Percentiles rank a stretch among this genome's conserved stretches.
These are phyloP conservation scores for Ciconia stormi DNA, from an alignment of 2,113 vertebrate species.

Conservation along the genomic window DNA sequence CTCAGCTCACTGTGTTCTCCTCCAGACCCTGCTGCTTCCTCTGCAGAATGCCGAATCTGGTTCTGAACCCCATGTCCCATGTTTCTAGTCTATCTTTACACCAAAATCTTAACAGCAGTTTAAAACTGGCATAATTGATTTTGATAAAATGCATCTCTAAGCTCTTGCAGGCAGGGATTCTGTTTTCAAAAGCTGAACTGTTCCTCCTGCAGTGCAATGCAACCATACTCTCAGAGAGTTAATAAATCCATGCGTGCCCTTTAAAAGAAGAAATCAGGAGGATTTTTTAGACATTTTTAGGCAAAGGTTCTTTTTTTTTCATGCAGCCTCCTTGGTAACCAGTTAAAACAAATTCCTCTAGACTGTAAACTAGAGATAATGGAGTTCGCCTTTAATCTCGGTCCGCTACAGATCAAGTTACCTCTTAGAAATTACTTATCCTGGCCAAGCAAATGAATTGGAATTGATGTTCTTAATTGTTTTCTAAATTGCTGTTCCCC, in stretches of 20 bases:
- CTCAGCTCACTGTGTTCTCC: background rate
- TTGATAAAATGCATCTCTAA: background rate
- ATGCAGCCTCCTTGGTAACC: constrained; percentile 48
- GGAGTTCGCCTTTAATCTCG: constrained; percentile 67
- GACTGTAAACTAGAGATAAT: constrained; percentile 64
- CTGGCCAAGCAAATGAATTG: constrained; percentile 78
- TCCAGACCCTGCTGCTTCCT: background rate
- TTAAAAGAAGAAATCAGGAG: constrained; percentile 24
- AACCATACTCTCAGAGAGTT: background rate
- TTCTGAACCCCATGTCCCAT: background rate
- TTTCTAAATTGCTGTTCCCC: constrained; percentile 82
- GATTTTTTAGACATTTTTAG: constrained; percentile 25
- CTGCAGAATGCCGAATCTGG: background rate
- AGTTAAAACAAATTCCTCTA: constrained; percentile 53
- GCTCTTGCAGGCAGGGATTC: background rate
- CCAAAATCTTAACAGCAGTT: background rate
- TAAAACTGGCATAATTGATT: background rate
- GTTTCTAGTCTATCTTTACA: background rate
- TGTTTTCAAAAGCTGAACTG: background rate
- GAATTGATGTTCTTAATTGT: constrained; percentile 83
- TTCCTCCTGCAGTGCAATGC: background rate
- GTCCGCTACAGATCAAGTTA: constrained; percentile 68
- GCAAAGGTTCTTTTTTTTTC: background rate
- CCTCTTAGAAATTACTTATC: constrained; percentile 77
- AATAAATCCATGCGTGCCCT: background rate